Evolutionary conservation across 2,113 vertebrate genomes (phyloP), one percentile per base, ranked within the genome.

Genomic region (Lota lota): DNA sequence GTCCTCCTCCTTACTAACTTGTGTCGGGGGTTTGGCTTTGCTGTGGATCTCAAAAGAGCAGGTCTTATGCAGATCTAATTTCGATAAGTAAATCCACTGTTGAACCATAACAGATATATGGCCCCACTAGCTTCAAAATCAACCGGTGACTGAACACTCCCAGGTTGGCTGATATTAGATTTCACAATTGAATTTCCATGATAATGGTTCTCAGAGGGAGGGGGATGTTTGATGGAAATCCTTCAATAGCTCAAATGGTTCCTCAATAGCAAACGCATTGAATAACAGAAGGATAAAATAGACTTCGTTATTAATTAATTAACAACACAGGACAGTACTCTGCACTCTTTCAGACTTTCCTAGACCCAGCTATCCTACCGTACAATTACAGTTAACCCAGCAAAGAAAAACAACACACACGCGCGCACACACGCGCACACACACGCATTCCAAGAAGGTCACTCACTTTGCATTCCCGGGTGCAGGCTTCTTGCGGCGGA

Each of bases 391-490:
- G 12, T 21, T 5, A 67, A 61, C 59, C 20, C 19, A 58, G 7
- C 1, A 3, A 22, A 11, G 40, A 72, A 50, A 6, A 74, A 73
- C 54, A 76, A 53, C 50, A 5, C n/a, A 47, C 40, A 47, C 7
- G 10, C 40, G 10, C 40, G 10, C 40, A 47, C 40, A 47, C 40
- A 47, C 40, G 10, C 40, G 10, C 40, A 47, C 7, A 14, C 40
- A 47, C 40, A 47, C 6, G n/a, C n/a, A n/a, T 10, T 47, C 40
- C 8, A 33, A 75, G 21, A 76, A 62, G n/a, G 18, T 54, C 40
- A 94, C 95, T 96, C 89, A 99, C 97, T 96, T 99, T 82, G 96
- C 86, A 51, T 93, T 98, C 77, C 94, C 95, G 7, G 94, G 72
- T 68, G 82, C 88, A 0, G 94, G 90, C 88, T 98, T 99, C 94